These are phyloP conservation scores for Isurus oxyrinchus DNA, from an alignment of 2,113 vertebrate species.

Conservation along the genomic window DNA sequence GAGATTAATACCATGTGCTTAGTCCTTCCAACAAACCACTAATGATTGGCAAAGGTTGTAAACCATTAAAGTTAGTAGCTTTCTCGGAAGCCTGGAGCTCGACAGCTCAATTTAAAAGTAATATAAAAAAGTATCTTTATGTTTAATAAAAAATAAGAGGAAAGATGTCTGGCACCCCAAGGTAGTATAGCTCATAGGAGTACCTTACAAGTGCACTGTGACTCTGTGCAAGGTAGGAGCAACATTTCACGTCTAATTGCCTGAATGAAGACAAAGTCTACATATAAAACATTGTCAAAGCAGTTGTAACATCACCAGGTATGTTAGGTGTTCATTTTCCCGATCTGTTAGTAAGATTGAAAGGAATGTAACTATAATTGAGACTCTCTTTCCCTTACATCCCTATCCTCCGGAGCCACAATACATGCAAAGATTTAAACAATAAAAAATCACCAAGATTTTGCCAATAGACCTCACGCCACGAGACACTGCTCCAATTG, in stretches of 20 bases:
- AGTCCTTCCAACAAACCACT: not conserved
- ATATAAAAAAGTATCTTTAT: not conserved
- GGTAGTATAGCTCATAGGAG: not conserved
- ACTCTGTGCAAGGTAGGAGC: not conserved
- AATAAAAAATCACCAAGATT: not conserved
- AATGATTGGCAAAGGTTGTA: not conserved
- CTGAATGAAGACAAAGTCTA: not conserved
- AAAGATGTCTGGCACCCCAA: not conserved
- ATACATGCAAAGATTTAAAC: not conserved
- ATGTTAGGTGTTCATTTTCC: not conserved
- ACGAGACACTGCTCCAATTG: not conserved
- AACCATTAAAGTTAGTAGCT: not conserved
- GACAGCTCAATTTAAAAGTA: not conserved
- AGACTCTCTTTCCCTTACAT: not conserved
- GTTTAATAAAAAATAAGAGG: not conserved
- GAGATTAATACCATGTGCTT: not conserved
- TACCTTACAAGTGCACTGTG: not conserved
- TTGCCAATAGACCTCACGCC: not conserved
- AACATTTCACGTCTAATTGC: not conserved
- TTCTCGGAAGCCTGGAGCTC: not conserved
- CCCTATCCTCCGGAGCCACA: no score
- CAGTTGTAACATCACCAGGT: not conserved
- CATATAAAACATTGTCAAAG: no score
- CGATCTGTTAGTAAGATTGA: not conserved
- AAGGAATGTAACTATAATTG: not conserved